Evolutionary conservation across 2,113 vertebrate species (phyloP), one percentile per base, ranked within the genome.

Genomic region (Vimba vimba): DNA sequence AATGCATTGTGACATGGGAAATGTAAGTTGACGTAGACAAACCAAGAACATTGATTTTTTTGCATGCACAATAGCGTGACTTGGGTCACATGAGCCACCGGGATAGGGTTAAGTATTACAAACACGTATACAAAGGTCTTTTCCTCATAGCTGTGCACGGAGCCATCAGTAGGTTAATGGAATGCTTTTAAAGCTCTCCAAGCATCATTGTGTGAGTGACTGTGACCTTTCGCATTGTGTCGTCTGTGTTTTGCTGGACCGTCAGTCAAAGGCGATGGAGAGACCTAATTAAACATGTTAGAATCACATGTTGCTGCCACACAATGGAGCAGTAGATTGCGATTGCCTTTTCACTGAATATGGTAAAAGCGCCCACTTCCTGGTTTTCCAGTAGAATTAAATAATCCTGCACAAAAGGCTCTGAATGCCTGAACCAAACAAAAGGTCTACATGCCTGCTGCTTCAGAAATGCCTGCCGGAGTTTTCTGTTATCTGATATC

Each of bases 271-370:
- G 87, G 83, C 43, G 90, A 84, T 84, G 88, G 86, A 89, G 88
- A 89, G 86, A 90, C 87, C 90, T 93, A 94, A 95, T 95, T 94
- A 94, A 93, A 93, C 87, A 89, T 91, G 91, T 92, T 92, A 88
- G 91, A 91, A 85, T 91, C 89, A 89, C 87, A 90, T 89, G 89
- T 92, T 82, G 88, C 89, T 84, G 86, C 87, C 83, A 89, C 81
- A 93, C 92, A 95, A 94, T 94, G 90, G 84, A 71, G 84, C 68
- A 25, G 89, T 92, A 92, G 92, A 94, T 93, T 94, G 92, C 88
- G 8, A 69, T 82, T 82, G 62, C 62, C 45, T 90, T 93, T 94
- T 94, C 90, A 91, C 87, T 86, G 90, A 89, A 15, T 82, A 86
- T 55, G 82, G 79, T 88, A 91, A 87, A 91, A 92, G 88, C 89